A percentile compares a stretch with the other conserved stretches of the same genome.
These are phyloP conservation scores for Myotis vivesi DNA, from an alignment of 2,797 vertebrate genomes.

Conservation along the genomic window DNA sequence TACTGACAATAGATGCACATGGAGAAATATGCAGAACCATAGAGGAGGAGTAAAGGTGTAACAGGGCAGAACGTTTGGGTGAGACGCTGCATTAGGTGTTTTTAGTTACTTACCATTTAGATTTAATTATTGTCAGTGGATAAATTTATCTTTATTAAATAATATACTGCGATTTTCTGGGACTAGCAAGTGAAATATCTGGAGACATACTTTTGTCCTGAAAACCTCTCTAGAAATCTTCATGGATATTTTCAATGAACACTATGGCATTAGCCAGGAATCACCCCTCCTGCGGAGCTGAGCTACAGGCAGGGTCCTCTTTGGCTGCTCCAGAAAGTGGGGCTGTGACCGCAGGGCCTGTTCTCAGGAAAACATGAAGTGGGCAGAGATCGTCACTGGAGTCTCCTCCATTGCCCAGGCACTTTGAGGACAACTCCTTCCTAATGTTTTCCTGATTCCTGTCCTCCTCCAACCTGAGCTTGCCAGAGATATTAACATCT, in stretches of 20 bases:
- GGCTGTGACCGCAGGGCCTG: background rate
- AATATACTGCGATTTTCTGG: background rate
- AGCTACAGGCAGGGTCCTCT: background rate
- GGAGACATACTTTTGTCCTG: background rate
- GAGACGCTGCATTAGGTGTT: background rate
- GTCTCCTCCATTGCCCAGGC: background rate
- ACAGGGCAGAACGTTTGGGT: background rate
- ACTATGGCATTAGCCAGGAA: background rate
- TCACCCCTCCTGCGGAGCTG: background rate
- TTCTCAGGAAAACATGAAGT: background rate
- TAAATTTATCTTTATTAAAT: constrained; percentile 32
- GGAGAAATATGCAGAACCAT: background rate
- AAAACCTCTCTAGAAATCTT: constrained; percentile 46
- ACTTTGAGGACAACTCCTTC: background rate
- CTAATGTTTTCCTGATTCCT: background rate
- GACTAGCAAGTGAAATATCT: constrained; percentile 30
- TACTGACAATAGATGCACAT: background rate
- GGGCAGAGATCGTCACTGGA: background rate
- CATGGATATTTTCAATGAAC: constrained; percentile 40
- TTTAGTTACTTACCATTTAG: background rate
- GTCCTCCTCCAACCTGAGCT: background rate
- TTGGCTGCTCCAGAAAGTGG: background rate
- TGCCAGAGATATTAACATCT: background rate
- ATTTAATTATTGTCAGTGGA: constrained; percentile 18
- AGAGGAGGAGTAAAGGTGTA: background rate